Percentiles rank a stretch among this genome's conserved stretches.
These are phyloP conservation scores for Vipera latastei DNA, from an alignment of 2,797 vertebrate species.

Conservation along the genomic window DNA sequence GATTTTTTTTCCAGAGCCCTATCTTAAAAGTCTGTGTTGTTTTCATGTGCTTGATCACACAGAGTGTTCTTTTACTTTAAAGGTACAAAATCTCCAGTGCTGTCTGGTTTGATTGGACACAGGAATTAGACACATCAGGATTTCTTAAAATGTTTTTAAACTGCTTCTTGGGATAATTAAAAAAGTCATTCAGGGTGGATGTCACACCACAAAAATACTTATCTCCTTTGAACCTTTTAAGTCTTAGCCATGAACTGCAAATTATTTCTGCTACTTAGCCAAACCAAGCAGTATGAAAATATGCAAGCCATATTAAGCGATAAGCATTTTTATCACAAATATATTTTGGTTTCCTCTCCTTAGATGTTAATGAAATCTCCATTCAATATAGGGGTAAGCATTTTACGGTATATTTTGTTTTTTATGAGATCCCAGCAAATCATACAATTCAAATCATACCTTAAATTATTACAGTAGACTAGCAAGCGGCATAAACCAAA, in stretches of 20 bases:
- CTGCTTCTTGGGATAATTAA: conserved; percentile 70
- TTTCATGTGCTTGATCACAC: conserved; percentile 43
- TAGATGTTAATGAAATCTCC: background rate
- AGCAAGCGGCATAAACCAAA: background rate
- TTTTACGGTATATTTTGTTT: background rate
- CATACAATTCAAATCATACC: background rate
- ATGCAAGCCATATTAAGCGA: conserved; percentile 61
- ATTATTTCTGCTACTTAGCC: conserved; percentile 65
- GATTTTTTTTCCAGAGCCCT: conserved; percentile 49
- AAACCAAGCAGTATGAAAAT: conserved; percentile 65
- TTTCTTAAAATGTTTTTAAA: conserved; percentile 66
- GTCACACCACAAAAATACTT: conserved; percentile 70
- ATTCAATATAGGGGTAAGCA: conserved; percentile 9
- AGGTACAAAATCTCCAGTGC: conserved; percentile 56
- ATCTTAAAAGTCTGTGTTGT: conserved; percentile 49
- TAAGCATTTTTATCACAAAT: conserved; percentile 34
- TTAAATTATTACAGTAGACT: conserved; percentile 24
- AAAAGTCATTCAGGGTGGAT: conserved; percentile 69
- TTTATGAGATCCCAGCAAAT: background rate
- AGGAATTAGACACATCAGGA: conserved; percentile 67
- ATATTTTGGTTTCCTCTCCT: conserved; percentile 14
- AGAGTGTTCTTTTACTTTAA: conserved; percentile 57
- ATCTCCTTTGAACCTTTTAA: conserved; percentile 71
- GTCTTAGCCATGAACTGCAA: conserved; percentile 62
- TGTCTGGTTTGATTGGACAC: conserved; percentile 61